Percentiles rank a stretch among this genome's conserved stretches.
These are phyloP conservation scores for Gymnorhina tibicen DNA, from an alignment of 2,113 vertebrate species.

Conservation along the genomic window DNA sequence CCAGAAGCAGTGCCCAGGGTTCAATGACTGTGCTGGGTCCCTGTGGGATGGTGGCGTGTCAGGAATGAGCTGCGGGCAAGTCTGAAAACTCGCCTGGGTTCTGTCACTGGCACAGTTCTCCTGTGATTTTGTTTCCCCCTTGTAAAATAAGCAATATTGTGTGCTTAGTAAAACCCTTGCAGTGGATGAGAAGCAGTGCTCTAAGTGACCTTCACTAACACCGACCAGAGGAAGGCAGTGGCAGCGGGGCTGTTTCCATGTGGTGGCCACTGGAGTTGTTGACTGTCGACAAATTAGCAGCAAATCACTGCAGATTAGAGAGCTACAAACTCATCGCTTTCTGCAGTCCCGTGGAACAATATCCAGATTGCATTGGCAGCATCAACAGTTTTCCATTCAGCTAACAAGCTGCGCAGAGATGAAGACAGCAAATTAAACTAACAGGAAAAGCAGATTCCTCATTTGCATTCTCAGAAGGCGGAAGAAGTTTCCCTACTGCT, in stretches of 20 bases:
- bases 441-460: background rate
- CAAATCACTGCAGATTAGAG: constrained; percentile 15
- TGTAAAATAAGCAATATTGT: background rate
- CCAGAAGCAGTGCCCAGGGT: background rate
- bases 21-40: background rate
- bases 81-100: background rate
- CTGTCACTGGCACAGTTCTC: background rate
- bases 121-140: background rate
- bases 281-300: constrained; percentile 31
- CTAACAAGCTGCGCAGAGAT: constrained; percentile 4
- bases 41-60: accelerated
- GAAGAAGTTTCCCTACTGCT: background rate
- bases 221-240: accelerated
- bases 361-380: constrained; percentile 23
- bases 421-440: constrained; percentile 28
- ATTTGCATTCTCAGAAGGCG: constrained; percentile 23
- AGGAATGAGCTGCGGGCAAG: accelerated
- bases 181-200: background rate
- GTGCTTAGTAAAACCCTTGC: background rate
- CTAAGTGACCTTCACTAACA: background rate
- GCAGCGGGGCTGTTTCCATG: accelerated
- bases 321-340: background rate
- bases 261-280: background rate
- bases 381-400: background rate
- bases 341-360: background rate